Percentiles rank a stretch among this genome's conserved stretches.
phyloP scores from a whole-genome alignment of 2,797 vertebrate species.

The Syndactyla subalaris region DNA sequence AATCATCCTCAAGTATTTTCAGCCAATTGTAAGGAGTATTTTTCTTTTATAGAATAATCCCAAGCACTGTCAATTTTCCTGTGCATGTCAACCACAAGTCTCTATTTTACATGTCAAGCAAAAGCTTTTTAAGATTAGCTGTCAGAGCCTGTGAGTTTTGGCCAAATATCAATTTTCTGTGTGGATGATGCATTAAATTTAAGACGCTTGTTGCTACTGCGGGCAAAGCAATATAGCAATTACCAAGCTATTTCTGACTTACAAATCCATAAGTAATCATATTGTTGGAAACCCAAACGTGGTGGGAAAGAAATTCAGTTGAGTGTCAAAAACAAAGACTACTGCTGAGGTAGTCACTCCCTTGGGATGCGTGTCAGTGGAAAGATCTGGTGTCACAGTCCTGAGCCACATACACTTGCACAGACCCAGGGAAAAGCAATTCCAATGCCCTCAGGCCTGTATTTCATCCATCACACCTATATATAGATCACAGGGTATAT shows the following conservation, averaged over 20 bases:
- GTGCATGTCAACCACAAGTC: background rate
- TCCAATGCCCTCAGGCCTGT: background rate
- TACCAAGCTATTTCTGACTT: conserved; percentile 54
- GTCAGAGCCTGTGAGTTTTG: conserved; percentile 4
- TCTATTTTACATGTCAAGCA: conserved; percentile 45
- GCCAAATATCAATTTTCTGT: conserved; percentile 56
- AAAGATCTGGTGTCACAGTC: background rate
- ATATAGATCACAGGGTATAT: fast-evolving
- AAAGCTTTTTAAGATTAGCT: conserved; percentile 50
- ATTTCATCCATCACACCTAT: background rate
- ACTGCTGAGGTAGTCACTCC: background rate
- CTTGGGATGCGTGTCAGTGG: fast-evolving
- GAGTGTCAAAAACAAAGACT: conserved; percentile 15
- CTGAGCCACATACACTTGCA: background rate
- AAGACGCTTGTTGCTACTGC: background rate
- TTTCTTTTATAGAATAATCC: conserved; percentile 34
- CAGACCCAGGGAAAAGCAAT: background rate
- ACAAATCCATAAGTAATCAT: conserved; percentile 51
- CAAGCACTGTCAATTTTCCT: background rate
- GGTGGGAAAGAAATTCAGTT: background rate
- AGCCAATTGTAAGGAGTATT: background rate
- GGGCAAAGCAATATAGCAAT: conserved; percentile 56
- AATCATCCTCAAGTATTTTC: background rate
- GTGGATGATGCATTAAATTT: conserved; percentile 52
- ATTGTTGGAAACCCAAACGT: background rate